Base-by-base conservation (phyloP, 2,797 vertebrate genomes). In the Lithobates sylvaticus region DNA sequence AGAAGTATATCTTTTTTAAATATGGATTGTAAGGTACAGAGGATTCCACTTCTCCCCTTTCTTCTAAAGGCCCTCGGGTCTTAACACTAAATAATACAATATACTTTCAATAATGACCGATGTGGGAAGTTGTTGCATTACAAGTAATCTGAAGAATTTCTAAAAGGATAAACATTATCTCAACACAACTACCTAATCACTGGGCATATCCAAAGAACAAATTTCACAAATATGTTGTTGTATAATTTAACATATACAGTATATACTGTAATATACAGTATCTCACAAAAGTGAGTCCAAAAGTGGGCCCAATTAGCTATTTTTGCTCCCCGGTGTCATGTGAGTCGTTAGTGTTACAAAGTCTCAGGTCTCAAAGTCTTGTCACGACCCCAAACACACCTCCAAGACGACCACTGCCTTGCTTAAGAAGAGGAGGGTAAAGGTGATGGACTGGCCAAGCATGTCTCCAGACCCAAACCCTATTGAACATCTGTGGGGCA, bases 1-100 rank as follows among this genome's bases (percentile, higher is more conserved):
- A 78, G 50, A 87, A 78, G 54, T 72, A 76, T n/a, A 87, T 78
- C 70, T 86, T 68, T 74, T 54, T 78, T 74, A 72, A 83, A 77
- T 39, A 68, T 54, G 68, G 80, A 72, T 36, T 76, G 1, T 72
- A 36, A 42, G 73, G 67, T 81, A n/a, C 32, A 71, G 47, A 16
- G 44, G 50, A 71, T 82, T 82, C 69, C 39, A 85, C 32, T 69
- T 85, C 29, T 65, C 75, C 64, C 18, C 50, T 50, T 68, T 76
- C 76, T 86, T 73, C 26, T 81, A 44, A 78, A 77, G 68, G 23
- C 76, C 68, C 21, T 47, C 13, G 29, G 75, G 81, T 78, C 64
- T 70, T 4, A 16, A 44, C 68, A 77, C 47, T 70, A 29, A 82
- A 54, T 76, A 50, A 72, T 29, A 50, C 21, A 67, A 72, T 65